Evolutionary conservation across 2,113 vertebrate genomes (phyloP), one percentile per base, ranked within the genome.

Genomic region (Lichenostomus cassidix): DNA sequence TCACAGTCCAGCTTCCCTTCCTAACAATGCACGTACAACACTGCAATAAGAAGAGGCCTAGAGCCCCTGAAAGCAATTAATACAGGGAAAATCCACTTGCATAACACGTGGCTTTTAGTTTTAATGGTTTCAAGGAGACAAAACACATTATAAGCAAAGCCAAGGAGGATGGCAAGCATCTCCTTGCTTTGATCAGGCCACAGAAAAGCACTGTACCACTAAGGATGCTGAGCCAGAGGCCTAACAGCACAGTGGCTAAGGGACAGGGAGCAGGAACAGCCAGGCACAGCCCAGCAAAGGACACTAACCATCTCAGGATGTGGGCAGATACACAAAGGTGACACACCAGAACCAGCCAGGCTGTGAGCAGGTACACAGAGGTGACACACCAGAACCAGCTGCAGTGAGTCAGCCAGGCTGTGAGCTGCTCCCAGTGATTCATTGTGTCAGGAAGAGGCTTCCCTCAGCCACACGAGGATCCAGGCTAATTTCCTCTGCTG

Each of bases 21-120:
- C 91, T 87, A 53, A 49, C 59, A 50, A 59, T 3, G n/a, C 12
- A 42, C 3, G 17, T 31, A 55, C 21, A 15, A 8, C 0, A 2
- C 70, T 80, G 28, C n/a, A 77, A 11, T 25, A 37, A 76, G 73
- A 52, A 90, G 74, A 7, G 33, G 79, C 88, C 50, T 49, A 53
- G 21, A 56, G 56, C 59, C 91, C 85, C 95, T 68, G 60, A 86
- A 97, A 91, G 83, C 69, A 95, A 95, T 31, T 50, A 67, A 77
- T 22, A 74, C 2, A 64, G 39, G 33, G 63, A 87, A 93, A 92
- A 95, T 64, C 47, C 68, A 94, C 67, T 63, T 50, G 83, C 68
- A 7, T 41, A 73, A 71, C 67, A 37, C 2, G 4, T 17, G 16
- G 74, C 31, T 70, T 89, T 91, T 11, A 9, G 15, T 65, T 90